phyloP scores from a whole-genome alignment of 2,113 vertebrate species.

The Rhea americana region DNA sequence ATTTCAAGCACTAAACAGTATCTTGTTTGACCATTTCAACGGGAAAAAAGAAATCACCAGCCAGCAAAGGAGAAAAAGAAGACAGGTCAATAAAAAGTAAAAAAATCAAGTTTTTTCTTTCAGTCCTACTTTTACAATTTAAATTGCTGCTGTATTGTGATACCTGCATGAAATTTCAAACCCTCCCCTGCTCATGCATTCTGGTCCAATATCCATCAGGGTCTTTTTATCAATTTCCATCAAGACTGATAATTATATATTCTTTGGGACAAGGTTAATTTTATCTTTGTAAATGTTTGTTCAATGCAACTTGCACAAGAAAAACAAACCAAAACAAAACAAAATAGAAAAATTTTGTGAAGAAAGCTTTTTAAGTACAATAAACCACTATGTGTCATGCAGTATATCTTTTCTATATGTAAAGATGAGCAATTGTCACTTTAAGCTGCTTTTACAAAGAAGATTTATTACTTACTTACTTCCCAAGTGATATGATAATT shows the following conservation, averaged over 20 bases:
- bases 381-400: not conserved
- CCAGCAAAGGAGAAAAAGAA: not conserved
- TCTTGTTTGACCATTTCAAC: not conserved
- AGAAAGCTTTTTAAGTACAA: not conserved
- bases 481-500: constrained; percentile 4
- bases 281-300: not conserved
- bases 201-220: not conserved
- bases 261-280: not conserved
- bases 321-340: too few species aligned
- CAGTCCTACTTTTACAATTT: not conserved
- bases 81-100: not conserved
- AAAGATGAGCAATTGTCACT: constrained; percentile 49
- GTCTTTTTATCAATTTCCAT: not conserved
- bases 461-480: not conserved
- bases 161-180: not conserved
- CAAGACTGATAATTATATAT: not conserved
- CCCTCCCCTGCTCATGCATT: not conserved
- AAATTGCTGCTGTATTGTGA: not conserved
- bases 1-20: not conserved
- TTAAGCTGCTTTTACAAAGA: constrained; percentile 35
- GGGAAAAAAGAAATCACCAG: not conserved
- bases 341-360: not conserved
- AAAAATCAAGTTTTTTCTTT: not conserved
- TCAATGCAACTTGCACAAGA: not conserved
- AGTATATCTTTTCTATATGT: not conserved